Evolutionary conservation across 2,888 invertebrate species (phyloP), one percentile per base, ranked within the genome.

Genomic region (Clostera curtula): DNA sequence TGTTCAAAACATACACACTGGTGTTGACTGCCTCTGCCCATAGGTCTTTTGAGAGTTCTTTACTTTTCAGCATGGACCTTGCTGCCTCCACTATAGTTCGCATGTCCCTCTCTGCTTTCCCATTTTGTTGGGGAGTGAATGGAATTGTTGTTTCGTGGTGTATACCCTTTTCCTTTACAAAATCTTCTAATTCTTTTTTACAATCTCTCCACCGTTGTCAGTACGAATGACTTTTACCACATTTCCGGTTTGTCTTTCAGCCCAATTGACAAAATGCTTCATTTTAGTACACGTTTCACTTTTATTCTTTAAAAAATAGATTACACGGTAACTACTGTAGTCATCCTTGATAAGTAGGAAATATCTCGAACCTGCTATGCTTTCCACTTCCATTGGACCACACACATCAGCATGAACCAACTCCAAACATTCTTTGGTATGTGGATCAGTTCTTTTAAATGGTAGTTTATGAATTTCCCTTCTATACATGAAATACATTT

Each of bases 41-140:
- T 7, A 29, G 4, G 6, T 12, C 6, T 8, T 18, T 29, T 1
- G 6, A 7, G 5, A 29, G 12, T 2, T 10, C 8, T 7, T 11
- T 21, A 1, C 16, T 17, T 8, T 6, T 15, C 10, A 29, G 10
- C 12, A 29, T 16, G 4, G 21, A 13, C n/a, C 29, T 9, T 1
- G 29, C 21, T 1, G 24, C 12, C 9, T 21, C 29, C 1, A 17
- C 10, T 3, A 29, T 2, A 1, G 25, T 29, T 1, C 29, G n/a
- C 6, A 19, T 29, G 4, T 64, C 55, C 5, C 60, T 37, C 27
- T 66, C 62, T 0, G 56, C 53, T 26, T 41, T 34, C 3, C 63
- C 61, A 39, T 71, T 73, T 38, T 68, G 61, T 37, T 65, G 49
- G 3, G 65, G 60, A 5, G 59, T 57, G 31, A 59, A 60, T 2